Evolutionary conservation across 2,797 vertebrate genomes (phyloP).

Genomic region (Sebastes diploproa): DNA sequence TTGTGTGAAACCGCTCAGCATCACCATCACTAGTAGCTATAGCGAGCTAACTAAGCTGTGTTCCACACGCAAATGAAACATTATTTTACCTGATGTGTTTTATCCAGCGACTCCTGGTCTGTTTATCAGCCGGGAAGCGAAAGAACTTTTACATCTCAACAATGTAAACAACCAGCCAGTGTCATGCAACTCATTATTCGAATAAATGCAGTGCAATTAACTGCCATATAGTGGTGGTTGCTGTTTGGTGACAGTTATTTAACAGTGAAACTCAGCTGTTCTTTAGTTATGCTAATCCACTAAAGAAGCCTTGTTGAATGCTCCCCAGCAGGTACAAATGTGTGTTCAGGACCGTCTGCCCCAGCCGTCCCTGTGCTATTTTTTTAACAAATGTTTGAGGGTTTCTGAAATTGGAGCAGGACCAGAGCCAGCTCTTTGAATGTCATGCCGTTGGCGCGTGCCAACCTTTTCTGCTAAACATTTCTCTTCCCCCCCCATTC

Average conservation of each 20-base stretch:
- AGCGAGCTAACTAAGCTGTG: too few species aligned
- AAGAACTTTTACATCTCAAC: conserved; percentile 4
- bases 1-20: too few species aligned
- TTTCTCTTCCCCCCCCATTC: conserved; percentile 31
- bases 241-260: conserved; percentile 47
- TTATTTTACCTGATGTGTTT: neutral
- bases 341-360: neutral
- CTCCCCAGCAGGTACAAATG: conserved; percentile 38
- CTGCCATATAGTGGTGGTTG: neutral
- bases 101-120: neutral
- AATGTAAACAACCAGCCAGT: conserved; percentile 32
- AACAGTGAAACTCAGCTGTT: conserved; percentile 51
- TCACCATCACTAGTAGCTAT: too few species aligned
- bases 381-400: conserved; percentile 71
- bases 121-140: too few species aligned
- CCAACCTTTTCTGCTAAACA: conserved; percentile 78
- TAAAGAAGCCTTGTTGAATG: conserved; percentile 14
- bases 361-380: conserved; percentile 42
- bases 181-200: conserved; percentile 52
- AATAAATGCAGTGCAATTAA: conserved; percentile 22
- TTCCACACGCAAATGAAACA: too few species aligned
- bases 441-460: conserved; percentile 72
- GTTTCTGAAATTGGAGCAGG: conserved; percentile 76
- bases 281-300: conserved; percentile 55
- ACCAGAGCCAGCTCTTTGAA: conserved; percentile 73